phyloP scores from a whole-genome alignment of 2,113 vertebrate genomes.

The Platycercus adscitus region DNA sequence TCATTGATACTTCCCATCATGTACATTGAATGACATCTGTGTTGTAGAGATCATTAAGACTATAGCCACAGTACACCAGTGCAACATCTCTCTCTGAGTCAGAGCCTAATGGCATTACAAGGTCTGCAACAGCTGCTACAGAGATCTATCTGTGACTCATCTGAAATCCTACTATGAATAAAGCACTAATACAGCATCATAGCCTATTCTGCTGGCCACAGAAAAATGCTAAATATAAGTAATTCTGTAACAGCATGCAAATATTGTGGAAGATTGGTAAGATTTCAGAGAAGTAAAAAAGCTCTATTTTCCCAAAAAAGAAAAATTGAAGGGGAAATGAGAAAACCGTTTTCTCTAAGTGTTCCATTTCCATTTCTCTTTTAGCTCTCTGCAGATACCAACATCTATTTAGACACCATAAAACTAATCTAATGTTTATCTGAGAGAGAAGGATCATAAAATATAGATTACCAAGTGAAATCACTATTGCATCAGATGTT shows the following conservation, averaged over 20 bases:
- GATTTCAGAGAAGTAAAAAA: not conserved
- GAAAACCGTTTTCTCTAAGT: not conserved
- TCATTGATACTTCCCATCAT: not conserved
- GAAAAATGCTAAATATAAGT: slow-evolving; percentile 38
- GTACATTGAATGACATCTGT: not conserved
- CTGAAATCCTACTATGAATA: slow-evolving; percentile 50
- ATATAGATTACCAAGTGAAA: not conserved
- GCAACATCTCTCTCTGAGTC: slow-evolving; percentile 8
- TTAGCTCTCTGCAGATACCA: not conserved
- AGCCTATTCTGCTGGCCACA: not conserved
- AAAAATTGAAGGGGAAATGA: not conserved
- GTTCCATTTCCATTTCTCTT: not conserved
- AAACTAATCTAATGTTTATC: not conserved
- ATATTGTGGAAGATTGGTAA: not conserved
- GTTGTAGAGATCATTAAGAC: not conserved
- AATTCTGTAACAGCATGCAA: slow-evolving; percentile 9
- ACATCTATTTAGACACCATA: not conserved
- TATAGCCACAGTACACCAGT: not conserved
- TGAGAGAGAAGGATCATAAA: not conserved
- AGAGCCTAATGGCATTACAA: slow-evolving; percentile 50
- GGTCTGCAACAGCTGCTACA: slow-evolving; percentile 58
- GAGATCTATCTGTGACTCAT: slow-evolving; percentile 47
- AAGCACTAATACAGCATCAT: slow-evolving; percentile 34
- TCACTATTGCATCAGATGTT: not conserved
- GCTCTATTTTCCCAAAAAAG: not conserved